Base-by-base conservation (phyloP, 2,888 invertebrate species). In the Conus canariensis region DNA sequence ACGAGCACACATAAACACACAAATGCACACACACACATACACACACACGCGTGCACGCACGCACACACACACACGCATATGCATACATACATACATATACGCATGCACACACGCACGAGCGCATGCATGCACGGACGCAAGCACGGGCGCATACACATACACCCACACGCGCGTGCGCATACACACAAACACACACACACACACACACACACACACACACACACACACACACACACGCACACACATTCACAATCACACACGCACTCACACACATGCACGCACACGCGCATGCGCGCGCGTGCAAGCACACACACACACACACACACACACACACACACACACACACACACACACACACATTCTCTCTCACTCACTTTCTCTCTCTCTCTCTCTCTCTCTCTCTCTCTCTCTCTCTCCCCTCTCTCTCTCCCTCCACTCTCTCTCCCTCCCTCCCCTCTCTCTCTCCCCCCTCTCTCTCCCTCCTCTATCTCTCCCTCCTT, bases 281-380 rank as follows among this genome's bases (percentile, higher is more conserved):
- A 77, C 77, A 77, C 77, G 22, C 30, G 16, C 77, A 30, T 30
- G 30, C 30, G 16, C 77, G 30, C 77, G 25, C 77, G 25, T 30
- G 2, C 77, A 77, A 25, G 25, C 77, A 77, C 77, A 77, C 30
- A 30, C 77, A 77, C 77, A 77, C 77, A 30, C 77, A 77, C 30
- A 77, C 77, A 77, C 30, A 77, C 77, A 77, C 77, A 77, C 77
- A 77, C 77, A 77, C 77, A 30, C 77, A 77, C 77, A 30, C 77
- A 30, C 77, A 77, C 77, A 77, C 80, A 80, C 45, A 45, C 80
- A 80, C 80, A 30, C 80, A 30, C 80, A 45, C 30, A 14, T n/a
- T 8, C 77, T 8, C 45, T 45, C 80, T 12, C 80, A 77, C 77
- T 25, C 80, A 22, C 70, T 70, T 8, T 74, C 74, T 74, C 16